Evolutionary conservation across 2,888 invertebrate genomes (phyloP).

Genomic region (Rhagophthalmus giganteus): DNA sequence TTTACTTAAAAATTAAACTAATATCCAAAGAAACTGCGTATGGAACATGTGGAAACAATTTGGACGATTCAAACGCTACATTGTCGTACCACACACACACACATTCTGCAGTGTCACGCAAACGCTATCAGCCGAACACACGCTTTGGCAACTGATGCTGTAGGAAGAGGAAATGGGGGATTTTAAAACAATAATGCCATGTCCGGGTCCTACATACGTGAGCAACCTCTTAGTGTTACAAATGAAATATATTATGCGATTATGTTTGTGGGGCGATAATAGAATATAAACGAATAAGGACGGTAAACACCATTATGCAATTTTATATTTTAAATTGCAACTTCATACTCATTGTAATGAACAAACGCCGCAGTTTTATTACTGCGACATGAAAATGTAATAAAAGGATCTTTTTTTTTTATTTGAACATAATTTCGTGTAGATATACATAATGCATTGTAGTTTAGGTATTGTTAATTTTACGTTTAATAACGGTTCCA

Average conservation of each 20-base stretch:
- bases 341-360: not conserved
- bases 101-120: constrained; percentile 30
- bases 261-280: constrained; percentile 15
- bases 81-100: constrained; percentile 3
- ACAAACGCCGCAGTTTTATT: not conserved
- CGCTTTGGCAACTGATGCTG: constrained; percentile 15
- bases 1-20: too few relatives aligned
- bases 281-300: constrained; percentile 10
- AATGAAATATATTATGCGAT: constrained; percentile 14
- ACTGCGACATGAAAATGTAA: not conserved
- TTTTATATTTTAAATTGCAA: not conserved
- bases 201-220: constrained; percentile 16
- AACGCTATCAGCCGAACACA: constrained; percentile 23
- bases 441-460: too few relatives aligned
- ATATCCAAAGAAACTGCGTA: too few relatives aligned
- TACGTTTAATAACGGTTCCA: too few relatives aligned
- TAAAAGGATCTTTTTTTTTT: too few relatives aligned
- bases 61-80: constrained; percentile 15
- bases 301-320: constrained; percentile 3
- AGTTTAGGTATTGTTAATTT: too few relatives aligned
- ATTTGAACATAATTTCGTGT: not conserved
- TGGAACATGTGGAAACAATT: too few relatives aligned
- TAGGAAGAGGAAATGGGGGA: constrained; percentile 18
- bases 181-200: constrained; percentile 23
- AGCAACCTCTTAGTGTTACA: constrained; percentile 11